Evolutionary conservation across 2,797 vertebrate species (phyloP).

Genomic region (Enteromius anoplus): DNA sequence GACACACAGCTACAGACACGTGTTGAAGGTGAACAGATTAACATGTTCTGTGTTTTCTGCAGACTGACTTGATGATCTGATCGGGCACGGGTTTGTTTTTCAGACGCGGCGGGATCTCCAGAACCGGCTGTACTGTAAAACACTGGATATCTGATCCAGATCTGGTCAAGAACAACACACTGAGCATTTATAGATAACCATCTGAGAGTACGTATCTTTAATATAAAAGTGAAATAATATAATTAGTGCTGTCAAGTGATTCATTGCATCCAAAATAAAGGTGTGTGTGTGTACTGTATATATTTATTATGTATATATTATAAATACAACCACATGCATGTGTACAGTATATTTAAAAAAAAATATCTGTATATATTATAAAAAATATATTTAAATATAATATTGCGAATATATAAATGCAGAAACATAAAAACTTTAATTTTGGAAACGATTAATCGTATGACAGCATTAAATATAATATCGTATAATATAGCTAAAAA

Average conservation of each 20-base stretch:
- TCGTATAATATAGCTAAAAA: slow-evolving; percentile 44
- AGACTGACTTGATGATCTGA: slow-evolving; percentile 94
- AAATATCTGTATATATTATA: too few species aligned
- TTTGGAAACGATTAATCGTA: too few species aligned
- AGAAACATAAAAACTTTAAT: too few species aligned
- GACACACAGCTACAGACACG: not conserved
- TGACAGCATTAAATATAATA: too few species aligned
- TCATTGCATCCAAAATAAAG: too few species aligned
- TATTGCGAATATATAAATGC: too few species aligned
- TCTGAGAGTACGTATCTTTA: not conserved
- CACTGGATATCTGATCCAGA: slow-evolving; percentile 90
- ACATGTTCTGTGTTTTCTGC: not conserved
- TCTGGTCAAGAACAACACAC: slow-evolving; percentile 37
- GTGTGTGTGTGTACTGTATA: too few species aligned
- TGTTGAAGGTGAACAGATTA: not conserved
- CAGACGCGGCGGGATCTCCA: slow-evolving; percentile 91
- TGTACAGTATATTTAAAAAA: too few species aligned
- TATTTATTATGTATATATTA: too few species aligned
- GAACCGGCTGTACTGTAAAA: slow-evolving; percentile 94
- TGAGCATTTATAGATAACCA: not conserved
- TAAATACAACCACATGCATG: too few species aligned
- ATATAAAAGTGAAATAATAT: not conserved
- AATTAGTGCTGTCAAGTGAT: not conserved
- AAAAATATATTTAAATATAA: too few species aligned
- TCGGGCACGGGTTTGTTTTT: slow-evolving; percentile 97